Evolutionary conservation across 1,140 invertebrate species (phyloP).

Genomic region (Drosophila serrata): DNA sequence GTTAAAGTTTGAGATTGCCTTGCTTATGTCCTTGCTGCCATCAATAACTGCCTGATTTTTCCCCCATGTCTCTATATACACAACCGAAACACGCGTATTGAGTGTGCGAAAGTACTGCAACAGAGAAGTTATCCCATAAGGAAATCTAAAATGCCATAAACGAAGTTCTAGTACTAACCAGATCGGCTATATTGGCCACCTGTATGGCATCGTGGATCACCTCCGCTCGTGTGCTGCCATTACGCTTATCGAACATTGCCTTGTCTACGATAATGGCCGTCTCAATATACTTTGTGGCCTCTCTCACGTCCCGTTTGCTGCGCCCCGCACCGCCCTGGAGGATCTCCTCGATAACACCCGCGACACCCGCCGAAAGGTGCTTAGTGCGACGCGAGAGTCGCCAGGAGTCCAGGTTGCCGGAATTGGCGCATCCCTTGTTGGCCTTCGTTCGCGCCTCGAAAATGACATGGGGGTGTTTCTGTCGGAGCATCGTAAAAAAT

Average conservation of each 20-base stretch:
- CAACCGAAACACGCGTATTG: constrained; percentile 96
- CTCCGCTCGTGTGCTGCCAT: constrained; percentile 94
- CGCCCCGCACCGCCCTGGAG: constrained; percentile 85
- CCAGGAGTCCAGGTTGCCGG: constrained; percentile 90
- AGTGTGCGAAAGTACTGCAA: constrained; percentile 96
- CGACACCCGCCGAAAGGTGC: constrained; percentile 85
- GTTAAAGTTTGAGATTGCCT: constrained; percentile 95
- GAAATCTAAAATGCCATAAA: background rate
- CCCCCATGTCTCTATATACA: constrained; percentile 98
- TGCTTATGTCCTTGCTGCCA: constrained; percentile 93
- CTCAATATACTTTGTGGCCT: constrained; percentile 96
- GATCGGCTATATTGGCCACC: constrained; percentile 98
- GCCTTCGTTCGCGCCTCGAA: constrained; percentile 95
- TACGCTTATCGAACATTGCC: constrained; percentile 96
- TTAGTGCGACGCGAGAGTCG: constrained; percentile 88
- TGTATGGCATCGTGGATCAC: constrained; percentile 97
- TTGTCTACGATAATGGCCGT: constrained; percentile 96
- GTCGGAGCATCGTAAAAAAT: constrained; percentile 51
- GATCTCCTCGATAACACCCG: constrained; percentile 85
- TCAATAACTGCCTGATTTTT: constrained; percentile 93
- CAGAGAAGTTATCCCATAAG: background rate
- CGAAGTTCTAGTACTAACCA: constrained; percentile 88
- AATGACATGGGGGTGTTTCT: constrained; percentile 98
- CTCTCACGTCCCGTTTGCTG: constrained; percentile 92
- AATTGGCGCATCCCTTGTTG: constrained; percentile 95